phyloP scores from a whole-genome alignment of 2,888 invertebrate genomes.

The Elmis aenea region DNA sequence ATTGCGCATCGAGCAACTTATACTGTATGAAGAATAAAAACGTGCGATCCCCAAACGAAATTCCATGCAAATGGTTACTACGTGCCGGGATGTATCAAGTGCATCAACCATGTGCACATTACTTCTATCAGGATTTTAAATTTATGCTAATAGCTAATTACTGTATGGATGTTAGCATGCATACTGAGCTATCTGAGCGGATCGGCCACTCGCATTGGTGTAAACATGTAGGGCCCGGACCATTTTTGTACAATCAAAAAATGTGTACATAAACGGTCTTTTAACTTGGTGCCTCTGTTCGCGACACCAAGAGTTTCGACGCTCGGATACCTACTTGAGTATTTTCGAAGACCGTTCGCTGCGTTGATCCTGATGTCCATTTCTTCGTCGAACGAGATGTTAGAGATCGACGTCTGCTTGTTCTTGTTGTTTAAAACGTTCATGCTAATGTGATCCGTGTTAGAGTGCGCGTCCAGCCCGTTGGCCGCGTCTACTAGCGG shows the following conservation, averaged over 20 bases:
- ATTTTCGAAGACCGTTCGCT: slow-evolving; percentile 37
- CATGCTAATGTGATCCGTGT: slow-evolving; percentile 47
- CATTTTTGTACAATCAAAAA: slow-evolving; percentile 18
- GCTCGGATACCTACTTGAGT: slow-evolving; percentile 43
- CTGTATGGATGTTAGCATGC: slow-evolving; percentile 24
- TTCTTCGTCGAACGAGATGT: slow-evolving; percentile 42
- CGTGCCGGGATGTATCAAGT: slow-evolving; percentile 38
- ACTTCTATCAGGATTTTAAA: slow-evolving; percentile 30
- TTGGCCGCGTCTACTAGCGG: slow-evolving; percentile 55
- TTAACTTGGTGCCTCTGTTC: slow-evolving; percentile 24
- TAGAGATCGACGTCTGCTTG: slow-evolving; percentile 31
- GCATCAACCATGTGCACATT: slow-evolving; percentile 38
- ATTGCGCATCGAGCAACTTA: slow-evolving; percentile 30
- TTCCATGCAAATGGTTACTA: slow-evolving; percentile 41
- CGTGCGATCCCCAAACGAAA: slow-evolving; percentile 39
- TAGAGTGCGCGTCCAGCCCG: slow-evolving; percentile 49
- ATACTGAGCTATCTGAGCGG: slow-evolving; percentile 23
- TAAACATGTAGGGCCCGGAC: slow-evolving; percentile 23
- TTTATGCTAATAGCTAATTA: slow-evolving; percentile 22
- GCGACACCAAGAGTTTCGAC: slow-evolving; percentile 9
- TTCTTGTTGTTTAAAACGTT: slow-evolving; percentile 45
- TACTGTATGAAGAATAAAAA: slow-evolving; percentile 33
- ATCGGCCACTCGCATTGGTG: slow-evolving; percentile 17
- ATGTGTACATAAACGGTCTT: slow-evolving; percentile 22
- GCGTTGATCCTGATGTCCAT: slow-evolving; percentile 34